phyloP scores from a whole-genome alignment of 2,797 vertebrate species.

The Galaxias olidus region DNA sequence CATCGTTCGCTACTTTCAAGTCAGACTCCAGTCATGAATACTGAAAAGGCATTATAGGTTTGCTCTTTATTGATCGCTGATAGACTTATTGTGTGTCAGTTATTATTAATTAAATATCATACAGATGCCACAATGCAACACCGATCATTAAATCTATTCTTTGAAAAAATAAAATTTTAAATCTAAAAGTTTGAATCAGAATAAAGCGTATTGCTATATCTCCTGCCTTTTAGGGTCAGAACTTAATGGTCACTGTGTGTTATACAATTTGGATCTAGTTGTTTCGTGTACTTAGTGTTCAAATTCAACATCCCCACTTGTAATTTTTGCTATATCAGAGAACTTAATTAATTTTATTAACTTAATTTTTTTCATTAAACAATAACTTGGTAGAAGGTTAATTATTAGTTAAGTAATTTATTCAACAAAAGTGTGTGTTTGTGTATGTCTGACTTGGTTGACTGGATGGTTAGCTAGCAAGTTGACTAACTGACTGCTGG shows the following conservation, averaged over 20 bases:
- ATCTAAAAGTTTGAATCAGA: neutral
- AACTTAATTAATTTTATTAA: constrained; percentile 6
- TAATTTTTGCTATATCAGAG: constrained; percentile 16
- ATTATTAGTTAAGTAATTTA: neutral
- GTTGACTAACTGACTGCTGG: too few species aligned
- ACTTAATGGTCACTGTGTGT: constrained; percentile 4
- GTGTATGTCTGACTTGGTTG: too few species aligned
- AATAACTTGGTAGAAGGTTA: neutral
- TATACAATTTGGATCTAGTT: constrained; percentile 1
- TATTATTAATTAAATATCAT: too few species aligned
- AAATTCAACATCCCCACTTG: neutral
- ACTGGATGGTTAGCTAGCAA: too few species aligned
- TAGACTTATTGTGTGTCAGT: too few species aligned
- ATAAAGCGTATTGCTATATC: constrained; percentile 7
- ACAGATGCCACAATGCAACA: too few species aligned
- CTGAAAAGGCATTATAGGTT: neutral
- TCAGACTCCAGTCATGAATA: neutral
- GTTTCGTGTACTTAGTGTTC: neutral
- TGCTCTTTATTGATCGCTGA: too few species aligned
- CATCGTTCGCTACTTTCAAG: neutral
- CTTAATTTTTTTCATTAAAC: constrained; percentile 6
- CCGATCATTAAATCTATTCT: too few species aligned
- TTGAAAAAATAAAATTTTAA: neutral
- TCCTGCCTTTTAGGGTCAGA: neutral
- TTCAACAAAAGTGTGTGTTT: neutral